phyloP scores from a whole-genome alignment of 2,797 vertebrate species.

The Zalophus californianus region DNA sequence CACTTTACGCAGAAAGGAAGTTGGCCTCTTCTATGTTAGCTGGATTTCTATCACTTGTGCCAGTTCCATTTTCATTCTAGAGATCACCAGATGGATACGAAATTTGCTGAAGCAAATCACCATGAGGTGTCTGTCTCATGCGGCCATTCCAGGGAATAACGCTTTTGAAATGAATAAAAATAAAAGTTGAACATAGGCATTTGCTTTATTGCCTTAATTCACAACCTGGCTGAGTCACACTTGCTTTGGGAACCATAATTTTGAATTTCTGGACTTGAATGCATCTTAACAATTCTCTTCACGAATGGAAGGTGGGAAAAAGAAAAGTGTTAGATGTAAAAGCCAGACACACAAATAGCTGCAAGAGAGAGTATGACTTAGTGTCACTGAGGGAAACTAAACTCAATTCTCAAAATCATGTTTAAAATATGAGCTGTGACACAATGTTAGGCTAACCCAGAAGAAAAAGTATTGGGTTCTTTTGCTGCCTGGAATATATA shows the following conservation, averaged over 20 bases:
- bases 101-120: conserved; percentile 70
- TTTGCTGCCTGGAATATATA: background rate
- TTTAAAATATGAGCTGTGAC: conserved; percentile 69
- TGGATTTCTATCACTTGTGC: conserved; percentile 52
- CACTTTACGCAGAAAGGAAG: conserved; percentile 27
- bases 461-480: conserved; percentile 8
- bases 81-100: conserved; percentile 70
- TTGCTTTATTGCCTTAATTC: conserved; percentile 78
- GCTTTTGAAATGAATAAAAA: conserved; percentile 75
- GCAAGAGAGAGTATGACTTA: conserved; percentile 47
- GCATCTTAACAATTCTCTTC: conserved; percentile 72
- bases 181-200: conserved; percentile 70
- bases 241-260: conserved; percentile 79
- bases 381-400: conserved; percentile 54
- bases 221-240: conserved; percentile 78
- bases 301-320: conserved; percentile 68
- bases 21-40: conserved; percentile 38
- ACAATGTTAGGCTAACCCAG: background rate
- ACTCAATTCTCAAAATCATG: conserved; percentile 51
- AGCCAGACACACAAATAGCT: conserved; percentile 70
- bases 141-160: conserved; percentile 65
- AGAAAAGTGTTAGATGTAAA: conserved; percentile 63
- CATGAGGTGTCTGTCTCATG: conserved; percentile 64
- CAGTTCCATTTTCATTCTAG: conserved; percentile 68
- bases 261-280: conserved; percentile 75